phyloP scores from a whole-genome alignment of 2,797 vertebrate species.

The Alosa sapidissima region DNA sequence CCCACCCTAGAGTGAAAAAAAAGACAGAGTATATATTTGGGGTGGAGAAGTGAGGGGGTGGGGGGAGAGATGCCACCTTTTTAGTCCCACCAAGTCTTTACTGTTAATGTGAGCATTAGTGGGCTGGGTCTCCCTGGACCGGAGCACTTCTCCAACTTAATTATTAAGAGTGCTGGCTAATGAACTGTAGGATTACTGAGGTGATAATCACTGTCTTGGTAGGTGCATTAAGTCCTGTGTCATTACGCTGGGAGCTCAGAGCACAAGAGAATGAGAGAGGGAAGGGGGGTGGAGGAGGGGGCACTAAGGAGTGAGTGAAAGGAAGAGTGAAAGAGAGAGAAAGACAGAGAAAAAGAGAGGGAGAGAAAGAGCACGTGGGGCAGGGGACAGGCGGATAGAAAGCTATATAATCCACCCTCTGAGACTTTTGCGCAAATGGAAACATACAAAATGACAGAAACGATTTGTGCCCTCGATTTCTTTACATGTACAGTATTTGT shows the following conservation, averaged over 20 bases:
- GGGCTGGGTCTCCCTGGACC: conserved; percentile 56
- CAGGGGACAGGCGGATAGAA: background rate
- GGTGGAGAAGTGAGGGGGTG: background rate
- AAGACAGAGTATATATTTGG: background rate
- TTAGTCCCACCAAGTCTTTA: conserved; percentile 56
- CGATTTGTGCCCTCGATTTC: conserved; percentile 9
- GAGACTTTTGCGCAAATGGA: background rate
- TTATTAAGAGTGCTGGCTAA: conserved; percentile 66
- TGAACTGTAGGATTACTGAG: conserved; percentile 73
- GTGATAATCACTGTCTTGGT: conserved; percentile 70
- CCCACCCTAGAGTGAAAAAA: background rate
- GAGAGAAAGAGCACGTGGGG: background rate
- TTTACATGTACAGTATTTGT: background rate
- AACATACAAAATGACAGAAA: conserved; percentile 13
- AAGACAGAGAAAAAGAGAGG: conserved; percentile 9
- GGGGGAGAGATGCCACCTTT: conserved; percentile 40
- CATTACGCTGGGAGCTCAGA: conserved; percentile 51
- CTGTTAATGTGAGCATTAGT: conserved; percentile 67
- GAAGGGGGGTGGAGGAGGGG: conserved; percentile 21
- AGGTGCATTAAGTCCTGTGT: conserved; percentile 69
- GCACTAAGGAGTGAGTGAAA: background rate
- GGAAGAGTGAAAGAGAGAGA: background rate
- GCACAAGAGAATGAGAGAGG: conserved; percentile 31
- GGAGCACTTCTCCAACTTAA: conserved; percentile 62
- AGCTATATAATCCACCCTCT: conserved; percentile 6